Percentiles rank a stretch among this genome's conserved stretches.
Conservation (phyloP, 2,113 vertebrate species). For the Labeo rohita region DNA sequence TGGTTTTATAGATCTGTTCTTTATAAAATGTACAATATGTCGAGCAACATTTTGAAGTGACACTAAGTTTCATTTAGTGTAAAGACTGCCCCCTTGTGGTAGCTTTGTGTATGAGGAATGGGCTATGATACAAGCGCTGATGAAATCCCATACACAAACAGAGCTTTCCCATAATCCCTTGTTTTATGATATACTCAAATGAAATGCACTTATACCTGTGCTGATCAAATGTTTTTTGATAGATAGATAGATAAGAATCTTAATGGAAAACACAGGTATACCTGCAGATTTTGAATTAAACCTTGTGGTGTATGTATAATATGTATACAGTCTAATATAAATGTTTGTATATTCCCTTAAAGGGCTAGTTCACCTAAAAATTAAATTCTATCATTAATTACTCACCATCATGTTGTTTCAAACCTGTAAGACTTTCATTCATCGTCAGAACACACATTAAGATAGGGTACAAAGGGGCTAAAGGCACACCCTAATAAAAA, state of each 20-base stretch:
- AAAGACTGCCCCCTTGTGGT: constrained; percentile 42
- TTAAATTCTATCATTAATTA: no score
- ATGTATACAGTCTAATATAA: no score
- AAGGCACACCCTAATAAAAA: no score
- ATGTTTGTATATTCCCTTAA: not conserved
- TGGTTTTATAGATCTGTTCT: not conserved
- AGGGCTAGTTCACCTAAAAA: no score
- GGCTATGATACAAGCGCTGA: not conserved
- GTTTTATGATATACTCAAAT: constrained; percentile 1
- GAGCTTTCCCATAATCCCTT: constrained; percentile 28
- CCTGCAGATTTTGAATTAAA: constrained; percentile 2
- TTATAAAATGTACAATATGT: not conserved
- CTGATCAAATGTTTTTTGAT: not conserved
- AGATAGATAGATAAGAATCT: not conserved
- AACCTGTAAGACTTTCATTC: no score
- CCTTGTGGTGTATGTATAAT: not conserved
- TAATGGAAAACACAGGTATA: not conserved
- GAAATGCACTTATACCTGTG: constrained; percentile 16
- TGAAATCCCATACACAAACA: not conserved
- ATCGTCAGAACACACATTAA: no score
- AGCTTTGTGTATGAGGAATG: not conserved
- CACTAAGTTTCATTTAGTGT: not conserved
- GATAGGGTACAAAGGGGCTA: no score
- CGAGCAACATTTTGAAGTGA: not conserved
- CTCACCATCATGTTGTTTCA: no score